Percentiles rank a stretch among this genome's conserved stretches.
These are phyloP conservation scores for Philaenus spumarius DNA, from an alignment of 1,140 invertebrate genomes.

Conservation along the genomic window DNA sequence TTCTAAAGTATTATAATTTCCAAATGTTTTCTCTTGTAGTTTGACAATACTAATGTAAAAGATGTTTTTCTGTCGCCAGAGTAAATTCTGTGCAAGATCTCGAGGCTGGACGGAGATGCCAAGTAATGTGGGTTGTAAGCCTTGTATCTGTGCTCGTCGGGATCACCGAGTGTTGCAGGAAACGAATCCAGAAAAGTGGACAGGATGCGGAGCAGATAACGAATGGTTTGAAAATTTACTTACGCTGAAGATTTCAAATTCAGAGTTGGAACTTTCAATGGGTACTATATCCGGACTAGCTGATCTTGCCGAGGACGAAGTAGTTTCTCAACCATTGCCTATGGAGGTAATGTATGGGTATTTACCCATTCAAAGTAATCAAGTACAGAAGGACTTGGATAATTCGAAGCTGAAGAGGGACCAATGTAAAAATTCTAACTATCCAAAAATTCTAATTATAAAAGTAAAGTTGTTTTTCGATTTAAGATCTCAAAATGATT, in stretches of 20 bases:
- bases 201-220: slow-evolving; percentile 5
- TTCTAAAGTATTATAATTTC: no score
- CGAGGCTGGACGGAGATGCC: slow-evolving; percentile 59
- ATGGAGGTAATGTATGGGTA: slow-evolving; percentile 64
- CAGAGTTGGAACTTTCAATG: slow-evolving; percentile 66
- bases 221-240: slow-evolving; percentile 45
- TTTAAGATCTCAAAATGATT: no score
- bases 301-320: slow-evolving; percentile 81
- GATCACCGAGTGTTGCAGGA: slow-evolving; percentile 49
- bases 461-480: no score
- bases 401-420: background rate
- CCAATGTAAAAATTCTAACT: no score
- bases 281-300: slow-evolving; percentile 68
- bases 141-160: slow-evolving; percentile 50
- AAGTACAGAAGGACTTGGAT: no score
- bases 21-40: no score
- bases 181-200: slow-evolving; percentile 34
- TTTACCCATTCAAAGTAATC: background rate
- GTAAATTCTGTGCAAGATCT: slow-evolving; percentile 62
- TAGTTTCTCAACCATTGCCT: slow-evolving; percentile 68
- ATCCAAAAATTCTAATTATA: no score
- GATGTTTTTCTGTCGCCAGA: no score
- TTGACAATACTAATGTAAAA: no score
- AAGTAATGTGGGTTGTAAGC: slow-evolving; percentile 42
- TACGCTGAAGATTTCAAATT: slow-evolving; percentile 56